Evolutionary conservation across 2,113 vertebrate species (phyloP), one percentile per base, ranked within the genome.

Genomic region (Tautogolabrus adspersus): DNA sequence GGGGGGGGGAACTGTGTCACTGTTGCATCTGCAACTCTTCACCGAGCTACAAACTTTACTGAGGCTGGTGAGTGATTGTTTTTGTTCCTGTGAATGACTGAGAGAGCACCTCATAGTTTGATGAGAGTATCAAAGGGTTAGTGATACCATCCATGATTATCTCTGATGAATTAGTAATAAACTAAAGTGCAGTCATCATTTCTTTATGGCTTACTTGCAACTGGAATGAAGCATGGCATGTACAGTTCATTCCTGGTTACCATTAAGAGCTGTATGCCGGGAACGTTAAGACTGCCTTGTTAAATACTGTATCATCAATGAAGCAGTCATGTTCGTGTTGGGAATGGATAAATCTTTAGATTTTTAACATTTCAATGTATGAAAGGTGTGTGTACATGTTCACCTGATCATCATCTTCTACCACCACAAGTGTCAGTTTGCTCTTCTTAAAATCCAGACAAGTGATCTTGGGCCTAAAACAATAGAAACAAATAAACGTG

Each of bases 341-440:
- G 12, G 15, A 10, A 65, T 4, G 7, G 23, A 26, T n/a, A 19
- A 1, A 46, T 40, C 10, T 8, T 70, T 10, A 8, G 22, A 34
- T 74, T 79, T 40, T 66, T 1, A 57, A 46, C 38, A 42, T 61
- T 47, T 40, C 62, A 9, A 6, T 66, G 11, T 46, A 55, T 16
- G 0, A 0, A 9, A 22, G 10, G 52, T n/a, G 46, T 4, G 23
- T 12, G 19, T 18, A 56, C 8, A 16, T 18, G 13, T 21, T 93
- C 93, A 98, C 98, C 96, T 99, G 97, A 47, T 98, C 97, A 79
- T 99, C 98, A 83, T 99, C 98, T 91, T 99, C 98, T 86, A 99
- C 98, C 46, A 99, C 98, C 74, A 99, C 97, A 15, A 99, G 92
- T 0, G 98, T 99, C 88, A 99, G 94, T 86, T 97, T 99, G 91